Evolutionary conservation across 2,888 invertebrate genomes (phyloP).

Genomic region (Coelinius sp.): DNA sequence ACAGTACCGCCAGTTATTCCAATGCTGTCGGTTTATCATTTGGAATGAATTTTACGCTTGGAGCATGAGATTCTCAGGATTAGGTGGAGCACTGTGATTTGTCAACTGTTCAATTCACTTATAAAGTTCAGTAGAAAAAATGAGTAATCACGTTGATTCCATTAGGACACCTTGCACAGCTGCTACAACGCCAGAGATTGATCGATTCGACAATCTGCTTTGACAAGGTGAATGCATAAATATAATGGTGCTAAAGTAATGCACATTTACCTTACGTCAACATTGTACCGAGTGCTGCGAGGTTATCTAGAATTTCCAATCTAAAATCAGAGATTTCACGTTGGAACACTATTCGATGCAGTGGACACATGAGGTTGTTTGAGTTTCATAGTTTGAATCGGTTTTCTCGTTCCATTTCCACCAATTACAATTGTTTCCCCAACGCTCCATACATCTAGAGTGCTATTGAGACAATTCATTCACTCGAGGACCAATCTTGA

Average conservation of each 20-base stretch:
- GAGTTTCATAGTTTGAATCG: background rate
- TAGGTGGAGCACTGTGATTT: background rate
- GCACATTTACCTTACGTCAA: background rate
- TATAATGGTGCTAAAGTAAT: background rate
- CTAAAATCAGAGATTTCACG: background rate
- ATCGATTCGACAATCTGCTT: conserved; percentile 6
- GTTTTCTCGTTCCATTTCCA: conserved; percentile 8
- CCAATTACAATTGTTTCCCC: conserved; percentile 23
- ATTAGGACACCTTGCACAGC: background rate
- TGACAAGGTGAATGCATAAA: background rate
- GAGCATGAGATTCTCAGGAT: background rate
- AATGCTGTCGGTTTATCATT: background rate
- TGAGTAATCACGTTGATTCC: background rate
- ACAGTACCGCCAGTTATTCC: background rate
- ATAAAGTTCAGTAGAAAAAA: background rate
- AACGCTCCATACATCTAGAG: background rate
- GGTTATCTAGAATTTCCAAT: background rate
- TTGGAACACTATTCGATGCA: background rate
- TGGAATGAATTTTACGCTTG: background rate
- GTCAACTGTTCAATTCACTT: conserved; percentile 13
- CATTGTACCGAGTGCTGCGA: background rate
- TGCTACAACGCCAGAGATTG: background rate
- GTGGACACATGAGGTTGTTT: background rate
- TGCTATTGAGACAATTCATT: background rate
- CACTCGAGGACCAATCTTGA: background rate